Conservation (phyloP, 2,888 invertebrate genomes). For the Lasioglossum malachurum region DNA sequence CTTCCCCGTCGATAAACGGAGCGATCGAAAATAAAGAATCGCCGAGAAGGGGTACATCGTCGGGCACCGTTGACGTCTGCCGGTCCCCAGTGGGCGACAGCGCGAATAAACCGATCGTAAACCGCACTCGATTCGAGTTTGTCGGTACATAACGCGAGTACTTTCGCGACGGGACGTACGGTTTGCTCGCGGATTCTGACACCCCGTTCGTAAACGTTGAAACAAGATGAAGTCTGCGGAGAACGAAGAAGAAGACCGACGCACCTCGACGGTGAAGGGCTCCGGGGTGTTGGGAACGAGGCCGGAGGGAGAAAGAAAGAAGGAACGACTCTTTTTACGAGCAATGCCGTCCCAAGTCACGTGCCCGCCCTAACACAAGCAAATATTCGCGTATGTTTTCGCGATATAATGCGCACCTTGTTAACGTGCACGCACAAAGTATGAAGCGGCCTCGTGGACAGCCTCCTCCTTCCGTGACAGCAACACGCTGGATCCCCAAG, state of each 20-base stretch:
- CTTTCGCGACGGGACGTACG: conserved; percentile 47
- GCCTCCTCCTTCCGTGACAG: conserved; percentile 14
- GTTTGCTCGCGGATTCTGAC: background rate
- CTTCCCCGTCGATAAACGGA: background rate
- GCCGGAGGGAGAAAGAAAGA: conserved; percentile 51
- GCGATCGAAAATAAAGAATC: conserved; percentile 15
- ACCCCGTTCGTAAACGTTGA: conserved; percentile 36
- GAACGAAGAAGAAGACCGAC: background rate
- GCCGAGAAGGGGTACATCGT: conserved; percentile 30
- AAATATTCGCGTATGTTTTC: conserved; percentile 61
- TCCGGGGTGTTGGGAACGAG: conserved; percentile 32
- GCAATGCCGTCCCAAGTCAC: conserved; percentile 59
- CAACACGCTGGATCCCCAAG: conserved; percentile 23
- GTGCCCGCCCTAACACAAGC: conserved; percentile 34
- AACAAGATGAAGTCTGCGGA: conserved; percentile 23
- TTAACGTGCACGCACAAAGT: conserved; percentile 67
- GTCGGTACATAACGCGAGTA: conserved; percentile 75
- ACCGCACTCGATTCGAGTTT: conserved; percentile 79
- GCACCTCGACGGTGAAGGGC: conserved; percentile 12
- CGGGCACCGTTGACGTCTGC: background rate
- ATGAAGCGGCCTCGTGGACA: background rate
- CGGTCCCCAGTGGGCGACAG: conserved; percentile 42
- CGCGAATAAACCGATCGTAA: conserved; percentile 80
- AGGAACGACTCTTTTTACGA: conserved; percentile 75
- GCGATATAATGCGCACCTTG: conserved; percentile 70